Evolutionary conservation across 1,140 invertebrate species (phyloP), one percentile per base, ranked within the genome.

Genomic region (Idris sp.): DNA sequence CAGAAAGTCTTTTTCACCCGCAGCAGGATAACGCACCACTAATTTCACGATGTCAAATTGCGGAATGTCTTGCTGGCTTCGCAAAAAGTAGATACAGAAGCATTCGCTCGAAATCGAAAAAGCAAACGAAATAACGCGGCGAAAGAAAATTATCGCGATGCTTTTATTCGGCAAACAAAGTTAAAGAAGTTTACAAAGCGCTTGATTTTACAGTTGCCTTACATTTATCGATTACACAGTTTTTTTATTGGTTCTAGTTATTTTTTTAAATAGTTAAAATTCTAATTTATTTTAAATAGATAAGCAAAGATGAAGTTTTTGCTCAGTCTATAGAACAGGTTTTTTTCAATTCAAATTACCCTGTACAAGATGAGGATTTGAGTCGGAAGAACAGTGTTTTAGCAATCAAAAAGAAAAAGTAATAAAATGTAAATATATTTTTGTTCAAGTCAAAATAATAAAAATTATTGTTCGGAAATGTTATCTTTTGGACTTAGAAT

Each of bases 31-130:
- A 64, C 69, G 61, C 33, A 36, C 62, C 41, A 65, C 72, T 74
- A 74, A 74, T 74, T 74, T 59, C 61, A 33, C 46, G 56, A 68
- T 58, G 58, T 74, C 64, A 62, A 74, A 62, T 41, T 54, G 48
- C 54, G 35, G 22, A 25, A 38, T 40, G 16, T 68, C 49, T 36
- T 74, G 72, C 72, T 64, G 43, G 72, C 72, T 51, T 31, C 26
- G 56, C 72, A 74, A 43, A 61, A 74, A 65, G 31, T 35, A 41
- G 61, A 74, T 67, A 61, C 25, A 67, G 43, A 61, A 53, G 35
- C 53, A 51, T 58, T 41, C 18, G 19, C 31, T 33, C 11, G 31
- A 18, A 44, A 67, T 56, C 51, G 43, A 44, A 35, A 30, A 25
- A 10, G 16, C 10, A 0, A 19, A 1, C 1, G 28, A 14, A 54